phyloP scores from a whole-genome alignment of 2,888 invertebrate genomes.

The Amphipoea lucens region DNA sequence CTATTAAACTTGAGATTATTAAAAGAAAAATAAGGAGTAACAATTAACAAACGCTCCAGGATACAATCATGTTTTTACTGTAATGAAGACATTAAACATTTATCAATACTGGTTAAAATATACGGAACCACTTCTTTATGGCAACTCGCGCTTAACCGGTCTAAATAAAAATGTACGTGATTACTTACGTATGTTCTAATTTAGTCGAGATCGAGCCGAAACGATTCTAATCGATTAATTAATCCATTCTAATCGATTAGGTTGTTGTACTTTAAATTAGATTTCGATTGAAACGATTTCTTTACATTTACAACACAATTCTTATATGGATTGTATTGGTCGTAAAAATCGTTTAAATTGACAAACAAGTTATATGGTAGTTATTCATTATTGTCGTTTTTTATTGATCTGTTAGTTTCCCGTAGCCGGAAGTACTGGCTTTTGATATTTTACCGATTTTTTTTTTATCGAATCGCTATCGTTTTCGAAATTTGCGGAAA shows the following conservation, averaged over 20 bases:
- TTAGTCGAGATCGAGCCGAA: conserved; percentile 72
- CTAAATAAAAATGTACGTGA: conserved; percentile 69
- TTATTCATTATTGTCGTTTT: conserved; percentile 53
- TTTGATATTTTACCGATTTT: conserved; percentile 55
- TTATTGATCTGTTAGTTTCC: conserved; percentile 32
- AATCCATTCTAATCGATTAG: conserved; percentile 77
- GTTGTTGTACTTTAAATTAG: conserved; percentile 75
- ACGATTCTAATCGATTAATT: conserved; percentile 78
- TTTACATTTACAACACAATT: conserved; percentile 69
- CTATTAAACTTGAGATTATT: not conserved
- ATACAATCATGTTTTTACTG: conserved; percentile 47
- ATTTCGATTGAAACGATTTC: conserved; percentile 73
- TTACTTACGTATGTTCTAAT: conserved; percentile 78
- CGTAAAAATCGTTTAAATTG: conserved; percentile 60
- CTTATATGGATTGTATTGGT: conserved; percentile 54
- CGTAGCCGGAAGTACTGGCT: conserved; percentile 47
- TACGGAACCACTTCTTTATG: conserved; percentile 64
- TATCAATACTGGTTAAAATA: conserved; percentile 40
- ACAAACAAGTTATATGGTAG: conserved; percentile 59
- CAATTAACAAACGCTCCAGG: conserved; percentile 50
- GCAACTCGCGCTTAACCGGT: conserved; percentile 51
- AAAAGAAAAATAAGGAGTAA: conserved; percentile 38
- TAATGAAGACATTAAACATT: conserved; percentile 62
- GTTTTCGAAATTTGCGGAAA: conserved; percentile 60
- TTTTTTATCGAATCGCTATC: conserved; percentile 31